Evolutionary conservation across 2,113 vertebrate genomes (phyloP), one percentile per base, ranked within the genome.

Genomic region (Glaucidium brasilianum): DNA sequence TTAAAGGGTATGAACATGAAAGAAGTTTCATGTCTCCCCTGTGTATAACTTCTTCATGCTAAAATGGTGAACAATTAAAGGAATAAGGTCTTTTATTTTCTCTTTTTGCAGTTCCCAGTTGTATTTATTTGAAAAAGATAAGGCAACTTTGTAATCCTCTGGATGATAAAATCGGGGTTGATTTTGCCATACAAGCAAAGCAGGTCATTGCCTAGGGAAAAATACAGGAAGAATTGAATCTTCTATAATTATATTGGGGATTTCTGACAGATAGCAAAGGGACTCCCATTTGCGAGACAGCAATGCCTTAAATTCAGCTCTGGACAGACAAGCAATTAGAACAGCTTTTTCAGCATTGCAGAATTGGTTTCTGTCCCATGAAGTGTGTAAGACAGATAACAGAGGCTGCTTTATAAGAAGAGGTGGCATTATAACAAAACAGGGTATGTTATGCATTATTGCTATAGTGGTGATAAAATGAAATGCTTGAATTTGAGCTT

Each of bases 21-120:
- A 91, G 89, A 85, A 85, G 83, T 95, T 95, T 94, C 91, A 95
- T 94, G 95, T 92, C 91, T 92, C 64, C 91, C 91, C 96, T 94
- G 32, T 79, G 56, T 66, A 49, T 75, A 94, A 75, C 49, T 81
- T 64, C 82, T 87, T 85, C 74, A 82, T 76, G 81, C 18, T 82
- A 82, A 94, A 95, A 76, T 21, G 53, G 43, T 16, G 89, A 96
- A 95, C 64, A 89, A 68, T 90, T 94, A 80, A 95, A 94, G n/a
- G 32, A 93, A 93, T 88, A 90, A 86, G 52, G 20, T 43, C 11
- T 43, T 78, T 49, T 82, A 45, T 59, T 49, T 23, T 14, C n/a
- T 17, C 5, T 34, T 76, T 86, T 71, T 34, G 8, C 27, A 86
- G 75, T 63, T 77, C 68, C 34, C 69, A 60, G 25, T 53, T 85